Evolutionary conservation across 1,140 invertebrate genomes (phyloP).

Genomic region (Drosophila busckii): DNA sequence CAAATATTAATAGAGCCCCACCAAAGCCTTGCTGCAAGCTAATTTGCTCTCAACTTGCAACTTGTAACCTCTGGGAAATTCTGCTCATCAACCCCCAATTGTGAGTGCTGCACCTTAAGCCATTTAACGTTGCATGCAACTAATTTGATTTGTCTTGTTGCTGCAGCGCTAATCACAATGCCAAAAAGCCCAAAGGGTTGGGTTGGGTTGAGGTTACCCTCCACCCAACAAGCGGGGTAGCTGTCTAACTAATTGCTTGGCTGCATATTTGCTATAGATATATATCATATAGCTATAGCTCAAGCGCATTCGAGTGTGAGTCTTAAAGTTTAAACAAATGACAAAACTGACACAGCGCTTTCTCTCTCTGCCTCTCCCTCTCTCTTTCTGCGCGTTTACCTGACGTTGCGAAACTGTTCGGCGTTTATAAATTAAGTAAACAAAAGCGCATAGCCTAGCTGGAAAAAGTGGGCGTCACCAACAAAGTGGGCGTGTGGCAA

Average conservation of each 20-base stretch:
- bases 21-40: slow-evolving; percentile 32
- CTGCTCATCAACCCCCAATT: slow-evolving; percentile 28
- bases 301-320: slow-evolving; percentile 25
- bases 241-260: slow-evolving; percentile 20
- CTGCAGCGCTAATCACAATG: slow-evolving; percentile 32
- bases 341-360: slow-evolving; percentile 18
- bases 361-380: not conserved
- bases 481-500: slow-evolving; percentile 6
- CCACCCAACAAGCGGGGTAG: not conserved
- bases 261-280: slow-evolving; percentile 25
- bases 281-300: no score
- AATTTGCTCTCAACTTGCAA: slow-evolving; percentile 35
- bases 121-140: slow-evolving; percentile 5
- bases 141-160: slow-evolving; percentile 30
- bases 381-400: not conserved
- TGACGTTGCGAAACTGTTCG: slow-evolving; percentile 33
- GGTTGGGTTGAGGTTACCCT: no score
- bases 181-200: slow-evolving; percentile 8
- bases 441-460: slow-evolving; percentile 43
- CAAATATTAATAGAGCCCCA: slow-evolving; percentile 35
- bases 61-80: slow-evolving; percentile 14
- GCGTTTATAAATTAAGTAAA: slow-evolving; percentile 70
- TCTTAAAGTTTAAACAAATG: slow-evolving; percentile 27
- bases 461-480: not conserved
- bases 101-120: slow-evolving; percentile 11